Conservation (phyloP, 2,888 invertebrate genomes). For the Dilophus febrilis region DNA sequence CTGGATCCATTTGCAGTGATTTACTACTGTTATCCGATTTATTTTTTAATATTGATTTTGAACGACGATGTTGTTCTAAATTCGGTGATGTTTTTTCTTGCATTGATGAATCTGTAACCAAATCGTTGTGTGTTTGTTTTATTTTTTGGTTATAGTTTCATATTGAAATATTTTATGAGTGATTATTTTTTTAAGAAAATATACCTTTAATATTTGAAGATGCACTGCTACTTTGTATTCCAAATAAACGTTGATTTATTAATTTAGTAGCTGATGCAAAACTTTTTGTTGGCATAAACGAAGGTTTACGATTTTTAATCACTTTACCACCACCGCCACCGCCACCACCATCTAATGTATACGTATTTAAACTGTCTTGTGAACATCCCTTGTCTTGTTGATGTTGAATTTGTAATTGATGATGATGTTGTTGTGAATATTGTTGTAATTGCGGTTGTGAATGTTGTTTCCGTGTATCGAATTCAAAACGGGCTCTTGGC, state of each 20-base stretch:
- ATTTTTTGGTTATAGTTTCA: no score
- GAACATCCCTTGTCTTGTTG: background rate
- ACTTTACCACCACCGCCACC: no score
- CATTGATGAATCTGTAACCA: no score
- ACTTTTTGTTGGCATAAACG: conserved; percentile 45
- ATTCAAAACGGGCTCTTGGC: conserved; percentile 32
- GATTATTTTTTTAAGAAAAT: no score
- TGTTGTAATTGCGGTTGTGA: no score
- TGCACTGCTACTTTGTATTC: conserved; percentile 35
- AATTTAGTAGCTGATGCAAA: conserved; percentile 52
- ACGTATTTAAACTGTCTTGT: background rate
- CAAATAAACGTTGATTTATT: conserved; percentile 57
- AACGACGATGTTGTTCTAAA: conserved; percentile 45
- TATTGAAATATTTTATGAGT: no score
- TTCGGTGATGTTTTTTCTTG: conserved; percentile 47
- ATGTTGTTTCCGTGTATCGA: conserved; percentile 24
- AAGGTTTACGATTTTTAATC: conserved; percentile 30
- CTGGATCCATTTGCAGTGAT: conserved; percentile 41
- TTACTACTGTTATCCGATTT: conserved; percentile 48
- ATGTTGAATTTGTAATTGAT: background rate
- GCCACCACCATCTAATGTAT: background rate
- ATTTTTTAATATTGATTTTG: conserved; percentile 57
- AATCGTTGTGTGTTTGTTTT: no score
- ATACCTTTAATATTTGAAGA: no score
- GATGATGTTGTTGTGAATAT: background rate